A percentile compares a stretch with the other conserved stretches of the same genome.
Evolutionary conservation across 2,113 vertebrate species (phyloP).

Genomic region (Halcyon senegalensis): DNA sequence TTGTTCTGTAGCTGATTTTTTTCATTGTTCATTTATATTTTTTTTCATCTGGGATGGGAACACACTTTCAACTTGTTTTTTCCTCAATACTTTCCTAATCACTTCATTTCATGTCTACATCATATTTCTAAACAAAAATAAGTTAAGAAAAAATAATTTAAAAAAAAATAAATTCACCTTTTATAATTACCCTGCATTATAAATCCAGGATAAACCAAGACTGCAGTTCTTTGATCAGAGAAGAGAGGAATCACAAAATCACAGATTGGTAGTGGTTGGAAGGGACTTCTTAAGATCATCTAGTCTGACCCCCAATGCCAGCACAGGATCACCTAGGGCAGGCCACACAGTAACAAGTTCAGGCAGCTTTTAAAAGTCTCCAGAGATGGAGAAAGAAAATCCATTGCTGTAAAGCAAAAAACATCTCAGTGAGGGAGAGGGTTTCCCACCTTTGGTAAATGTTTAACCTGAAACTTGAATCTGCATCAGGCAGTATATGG

Average conservation of each 20-base stretch:
- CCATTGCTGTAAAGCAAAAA: neutral
- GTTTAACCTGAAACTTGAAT: neutral
- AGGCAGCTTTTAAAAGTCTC: no score
- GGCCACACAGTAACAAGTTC: no score
- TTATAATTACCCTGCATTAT: neutral
- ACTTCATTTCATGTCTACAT: neutral
- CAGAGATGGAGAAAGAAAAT: neutral
- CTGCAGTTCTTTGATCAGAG: neutral
- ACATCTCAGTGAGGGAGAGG: neutral
- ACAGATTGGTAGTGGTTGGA: no score
- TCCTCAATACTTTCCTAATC: neutral
- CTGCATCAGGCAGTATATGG: neutral
- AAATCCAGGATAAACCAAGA: neutral
- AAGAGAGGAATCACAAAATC: neutral
- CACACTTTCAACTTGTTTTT: neutral
- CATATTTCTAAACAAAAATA: neutral
- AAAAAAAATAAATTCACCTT: neutral
- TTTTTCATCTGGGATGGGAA: neutral
- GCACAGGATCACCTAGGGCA: no score
- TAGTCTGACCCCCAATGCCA: no score
- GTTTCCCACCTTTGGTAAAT: neutral
- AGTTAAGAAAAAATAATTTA: neutral
- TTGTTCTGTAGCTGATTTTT: neutral
- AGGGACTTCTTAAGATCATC: no score
- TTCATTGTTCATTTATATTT: neutral